Conservation (phyloP, 2,113 vertebrate genomes). For the Clarias batrachus region DNA sequence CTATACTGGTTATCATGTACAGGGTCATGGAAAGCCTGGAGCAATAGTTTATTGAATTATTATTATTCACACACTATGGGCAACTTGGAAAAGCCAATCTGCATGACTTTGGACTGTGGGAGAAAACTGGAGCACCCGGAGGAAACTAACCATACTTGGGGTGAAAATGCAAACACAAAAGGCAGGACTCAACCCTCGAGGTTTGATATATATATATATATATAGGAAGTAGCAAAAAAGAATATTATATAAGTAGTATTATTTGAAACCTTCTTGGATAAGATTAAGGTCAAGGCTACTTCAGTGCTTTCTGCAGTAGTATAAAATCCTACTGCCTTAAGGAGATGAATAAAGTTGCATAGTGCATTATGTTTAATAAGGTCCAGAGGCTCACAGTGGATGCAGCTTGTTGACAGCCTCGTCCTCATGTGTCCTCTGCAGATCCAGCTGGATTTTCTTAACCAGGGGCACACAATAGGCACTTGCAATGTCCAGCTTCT, state of each 20-base stretch:
- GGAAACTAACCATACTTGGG: too few relatives aligned
- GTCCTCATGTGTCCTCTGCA: slow-evolving; percentile 97
- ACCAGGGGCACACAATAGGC: slow-evolving; percentile 95
- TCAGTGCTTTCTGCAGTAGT: neutral
- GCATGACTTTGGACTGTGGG: too few relatives aligned
- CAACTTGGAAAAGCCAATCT: too few relatives aligned
- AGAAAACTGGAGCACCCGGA: too few relatives aligned
- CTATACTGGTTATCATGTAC: too few relatives aligned
- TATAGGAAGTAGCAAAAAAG: neutral
- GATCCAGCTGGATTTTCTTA: slow-evolving; percentile 93
- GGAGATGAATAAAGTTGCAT: neutral
- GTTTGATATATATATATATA: too few relatives aligned
- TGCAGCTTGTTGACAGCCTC: slow-evolving; percentile 98
- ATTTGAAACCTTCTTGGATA: neutral
- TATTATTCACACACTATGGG: too few relatives aligned
- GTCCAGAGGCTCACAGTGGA: slow-evolving; percentile 77
- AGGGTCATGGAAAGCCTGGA: too few relatives aligned
- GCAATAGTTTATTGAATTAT: too few relatives aligned
- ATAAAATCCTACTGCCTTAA: neutral
- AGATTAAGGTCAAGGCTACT: neutral
- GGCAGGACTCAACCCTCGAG: too few relatives aligned
- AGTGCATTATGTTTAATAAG: neutral
- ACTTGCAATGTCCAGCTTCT: slow-evolving; percentile 95
- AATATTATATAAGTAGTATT: neutral
- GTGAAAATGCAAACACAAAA: too few relatives aligned